Conservation (phyloP, 2,113 vertebrate species). For the Regulus satrapa region DNA sequence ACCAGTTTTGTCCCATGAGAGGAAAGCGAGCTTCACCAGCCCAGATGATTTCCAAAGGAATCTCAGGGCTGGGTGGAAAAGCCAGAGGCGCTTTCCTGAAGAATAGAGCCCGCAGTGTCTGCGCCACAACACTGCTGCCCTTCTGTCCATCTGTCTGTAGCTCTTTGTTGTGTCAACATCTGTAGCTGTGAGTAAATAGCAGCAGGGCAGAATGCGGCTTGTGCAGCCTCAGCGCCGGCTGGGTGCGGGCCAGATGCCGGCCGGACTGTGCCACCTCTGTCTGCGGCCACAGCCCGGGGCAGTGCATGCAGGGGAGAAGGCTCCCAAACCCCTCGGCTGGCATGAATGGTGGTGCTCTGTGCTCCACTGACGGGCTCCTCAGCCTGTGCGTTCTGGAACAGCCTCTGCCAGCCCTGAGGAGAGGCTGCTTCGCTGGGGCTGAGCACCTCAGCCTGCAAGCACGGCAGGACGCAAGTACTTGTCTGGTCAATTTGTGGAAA, state of each 20-base stretch:
- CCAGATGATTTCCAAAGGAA: slow-evolving; percentile 30
- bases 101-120: slow-evolving; percentile 57
- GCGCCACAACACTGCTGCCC: not conserved
- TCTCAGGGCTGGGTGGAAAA: slow-evolving; percentile 11
- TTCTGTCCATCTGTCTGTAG: slow-evolving; percentile 58
- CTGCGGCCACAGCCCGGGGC: not conserved
- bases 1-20: not conserved
- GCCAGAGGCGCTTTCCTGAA: slow-evolving; percentile 18
- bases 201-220: slow-evolving; percentile 40
- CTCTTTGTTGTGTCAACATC: slow-evolving; percentile 69
- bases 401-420: not conserved
- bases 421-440: not conserved
- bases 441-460: not conserved
- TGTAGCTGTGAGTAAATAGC: slow-evolving; percentile 59
- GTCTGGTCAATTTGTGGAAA: not conserved
- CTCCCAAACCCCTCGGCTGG: not conserved
- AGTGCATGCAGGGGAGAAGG: not conserved
- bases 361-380: not conserved
- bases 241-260: not conserved
- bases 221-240: slow-evolving; percentile 1
- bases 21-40: not conserved
- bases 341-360: not conserved
- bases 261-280: slow-evolving; percentile 3
- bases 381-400: not conserved
- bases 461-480: accelerated